phyloP scores from a whole-genome alignment of 2,797 vertebrate species.

The Brotogeris chrysoptera region DNA sequence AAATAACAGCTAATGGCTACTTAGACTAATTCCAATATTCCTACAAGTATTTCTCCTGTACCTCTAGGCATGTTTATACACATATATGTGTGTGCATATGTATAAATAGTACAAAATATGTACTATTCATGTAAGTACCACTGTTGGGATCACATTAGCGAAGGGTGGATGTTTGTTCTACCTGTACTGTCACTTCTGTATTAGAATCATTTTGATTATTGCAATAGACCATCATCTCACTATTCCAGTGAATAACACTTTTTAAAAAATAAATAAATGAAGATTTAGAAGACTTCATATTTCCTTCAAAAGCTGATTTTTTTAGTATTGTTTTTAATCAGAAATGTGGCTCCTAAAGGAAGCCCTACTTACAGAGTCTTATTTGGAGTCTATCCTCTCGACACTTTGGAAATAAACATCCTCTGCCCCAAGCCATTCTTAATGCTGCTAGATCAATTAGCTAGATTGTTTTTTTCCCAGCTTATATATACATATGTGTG shows the following conservation, averaged over 20 bases:
- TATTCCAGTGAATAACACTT: neutral
- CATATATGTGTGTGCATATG: neutral
- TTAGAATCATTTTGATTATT: conserved; percentile 15
- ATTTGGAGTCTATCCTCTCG: neutral
- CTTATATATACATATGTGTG: neutral
- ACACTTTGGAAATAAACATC: neutral
- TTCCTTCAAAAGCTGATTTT: neutral
- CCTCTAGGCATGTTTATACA: neutral
- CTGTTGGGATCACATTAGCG: neutral
- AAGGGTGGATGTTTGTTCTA: conserved; percentile 17
- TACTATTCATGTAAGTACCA: neutral
- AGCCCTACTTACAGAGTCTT: neutral
- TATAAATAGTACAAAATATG: neutral
- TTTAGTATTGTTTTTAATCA: neutral
- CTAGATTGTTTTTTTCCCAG: conserved; percentile 31
- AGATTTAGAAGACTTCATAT: neutral
- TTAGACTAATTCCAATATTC: conserved; percentile 45
- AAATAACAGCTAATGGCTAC: conserved; percentile 42
- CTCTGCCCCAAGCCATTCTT: neutral
- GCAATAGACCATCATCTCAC: neutral
- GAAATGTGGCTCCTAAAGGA: conserved; percentile 17
- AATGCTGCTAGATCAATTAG: neutral
- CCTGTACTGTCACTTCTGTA: neutral
- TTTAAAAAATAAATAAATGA: conserved; percentile 43
- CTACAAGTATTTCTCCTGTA: conserved; percentile 16